phyloP scores from a whole-genome alignment of 1,140 invertebrate genomes.

The Saccostrea echinata region DNA sequence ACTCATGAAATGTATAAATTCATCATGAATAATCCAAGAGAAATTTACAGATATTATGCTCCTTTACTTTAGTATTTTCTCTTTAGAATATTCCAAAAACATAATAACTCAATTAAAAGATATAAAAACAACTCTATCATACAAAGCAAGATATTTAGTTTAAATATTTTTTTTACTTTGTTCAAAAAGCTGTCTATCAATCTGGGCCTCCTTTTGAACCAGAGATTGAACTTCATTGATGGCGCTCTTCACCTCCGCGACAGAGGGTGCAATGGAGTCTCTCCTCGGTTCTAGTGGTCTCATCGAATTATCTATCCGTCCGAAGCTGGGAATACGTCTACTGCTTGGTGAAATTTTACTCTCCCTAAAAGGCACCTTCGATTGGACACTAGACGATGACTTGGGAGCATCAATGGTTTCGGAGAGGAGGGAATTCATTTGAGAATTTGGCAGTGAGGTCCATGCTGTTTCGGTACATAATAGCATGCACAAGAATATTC shows the following conservation, averaged over 20 bases:
- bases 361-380: neutral
- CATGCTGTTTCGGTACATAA: neutral
- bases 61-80: too few relatives aligned
- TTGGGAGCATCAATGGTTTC: neutral
- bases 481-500: neutral
- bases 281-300: neutral
- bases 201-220: neutral
- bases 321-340: neutral
- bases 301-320: neutral
- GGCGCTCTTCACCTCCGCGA: neutral
- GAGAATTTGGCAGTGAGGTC: neutral
- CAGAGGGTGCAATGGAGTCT: neutral
- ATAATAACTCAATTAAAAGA: too few relatives aligned
- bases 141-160: too few relatives aligned
- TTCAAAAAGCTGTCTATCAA: constrained; percentile 6
- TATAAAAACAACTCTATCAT: too few relatives aligned
- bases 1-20: too few relatives aligned
- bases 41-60: too few relatives aligned
- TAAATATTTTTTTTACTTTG: neutral
- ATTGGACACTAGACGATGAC: neutral
- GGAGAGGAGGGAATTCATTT: constrained; percentile 14
- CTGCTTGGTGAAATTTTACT: neutral
- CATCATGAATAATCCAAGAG: too few relatives aligned
- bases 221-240: neutral
- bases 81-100: too few relatives aligned